These are phyloP conservation scores for Stratiomys singularior DNA, from an alignment of 2,888 invertebrate species.

Conservation along the genomic window DNA sequence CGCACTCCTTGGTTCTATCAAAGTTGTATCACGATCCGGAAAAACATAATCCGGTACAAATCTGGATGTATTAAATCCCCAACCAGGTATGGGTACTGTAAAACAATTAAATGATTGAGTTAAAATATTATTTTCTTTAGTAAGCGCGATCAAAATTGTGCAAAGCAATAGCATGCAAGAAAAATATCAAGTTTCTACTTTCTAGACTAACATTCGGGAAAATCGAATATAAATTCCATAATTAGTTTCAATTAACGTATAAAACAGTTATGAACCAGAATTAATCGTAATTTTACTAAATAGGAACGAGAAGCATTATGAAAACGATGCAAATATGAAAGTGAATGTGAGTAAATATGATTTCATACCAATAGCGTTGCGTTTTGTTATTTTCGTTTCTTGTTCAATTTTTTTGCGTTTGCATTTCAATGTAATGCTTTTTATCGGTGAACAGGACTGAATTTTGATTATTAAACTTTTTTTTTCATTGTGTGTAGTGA, in stretches of 20 bases:
- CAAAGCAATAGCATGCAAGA: slow-evolving; percentile 9
- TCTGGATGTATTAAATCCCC: slow-evolving; percentile 79
- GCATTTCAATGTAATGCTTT: slow-evolving; percentile 26
- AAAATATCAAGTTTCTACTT: not conserved
- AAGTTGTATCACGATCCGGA: slow-evolving; percentile 74
- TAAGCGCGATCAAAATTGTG: not conserved
- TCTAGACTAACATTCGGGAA: not conserved
- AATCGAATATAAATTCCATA: not conserved
- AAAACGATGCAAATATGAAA: slow-evolving; percentile 33
- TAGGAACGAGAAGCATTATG: slow-evolving; percentile 2
- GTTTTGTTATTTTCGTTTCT: not conserved
- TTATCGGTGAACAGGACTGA: slow-evolving; percentile 10
- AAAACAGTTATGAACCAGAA: no score
- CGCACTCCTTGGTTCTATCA: slow-evolving; percentile 71
- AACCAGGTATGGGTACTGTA: slow-evolving; percentile 71
- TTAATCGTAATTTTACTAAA: not conserved
- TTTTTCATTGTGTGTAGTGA: slow-evolving; percentile 12
- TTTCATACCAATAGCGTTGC: not conserved
- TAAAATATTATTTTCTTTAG: not conserved
- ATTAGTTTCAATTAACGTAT: not conserved
- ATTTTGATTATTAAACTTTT: slow-evolving; percentile 6
- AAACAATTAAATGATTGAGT: not conserved
- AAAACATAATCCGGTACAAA: slow-evolving; percentile 78
- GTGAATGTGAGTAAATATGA: slow-evolving; percentile 32
- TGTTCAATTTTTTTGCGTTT: not conserved